Evolutionary conservation across 2,113 vertebrate species (phyloP), one percentile per base, ranked within the genome.

Genomic region (Eurypyga helias): DNA sequence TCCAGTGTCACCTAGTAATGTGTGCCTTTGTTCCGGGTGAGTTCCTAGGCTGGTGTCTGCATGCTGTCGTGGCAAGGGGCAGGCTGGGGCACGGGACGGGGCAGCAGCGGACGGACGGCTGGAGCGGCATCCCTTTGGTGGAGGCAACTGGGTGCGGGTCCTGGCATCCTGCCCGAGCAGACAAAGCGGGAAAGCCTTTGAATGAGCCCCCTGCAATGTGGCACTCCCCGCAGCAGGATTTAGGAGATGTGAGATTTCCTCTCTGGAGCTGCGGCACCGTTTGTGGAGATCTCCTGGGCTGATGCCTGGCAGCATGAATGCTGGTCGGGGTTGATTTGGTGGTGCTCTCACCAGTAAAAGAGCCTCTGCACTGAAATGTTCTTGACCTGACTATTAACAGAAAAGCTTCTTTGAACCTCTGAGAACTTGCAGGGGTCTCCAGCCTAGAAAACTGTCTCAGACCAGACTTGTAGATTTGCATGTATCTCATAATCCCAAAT

Each of bases 351-450:
- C 38, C 1, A 5, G 34, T 29, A 26, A 61, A 85, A 78, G 34
- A 75, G 33, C 81, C 46, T 69, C 0, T 0, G 10, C 19, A 20
- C 41, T 0, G 0, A 71, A 66, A 46, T 36, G 41, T 45, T 84
- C 65, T 52, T 83, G 77, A 85, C n/a, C 21, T 49, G 45, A 41
- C 24, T 66, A 6, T 76, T 57, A 71, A 54, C 1, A n/a, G 55
- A 51, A 79, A 65, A 76, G 75, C 6, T 61, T 34, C 61, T 69
- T 34, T 58, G 76, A 87, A 54, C 69, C 23, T 67, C 6, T 0
- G 45, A 84, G 94, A 67, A 54, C 55, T 57, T 7, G 2, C 10
- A 31, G n/a, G 76, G 72, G 57, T 86, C 76, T 88, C 33, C 73
- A 70, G 51, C 46, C 28, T 83, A 79, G 25, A 14, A 83, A 86